These are phyloP conservation scores for Apotomis turbidana DNA, from an alignment of 2,888 invertebrate genomes.

Conservation along the genomic window DNA sequence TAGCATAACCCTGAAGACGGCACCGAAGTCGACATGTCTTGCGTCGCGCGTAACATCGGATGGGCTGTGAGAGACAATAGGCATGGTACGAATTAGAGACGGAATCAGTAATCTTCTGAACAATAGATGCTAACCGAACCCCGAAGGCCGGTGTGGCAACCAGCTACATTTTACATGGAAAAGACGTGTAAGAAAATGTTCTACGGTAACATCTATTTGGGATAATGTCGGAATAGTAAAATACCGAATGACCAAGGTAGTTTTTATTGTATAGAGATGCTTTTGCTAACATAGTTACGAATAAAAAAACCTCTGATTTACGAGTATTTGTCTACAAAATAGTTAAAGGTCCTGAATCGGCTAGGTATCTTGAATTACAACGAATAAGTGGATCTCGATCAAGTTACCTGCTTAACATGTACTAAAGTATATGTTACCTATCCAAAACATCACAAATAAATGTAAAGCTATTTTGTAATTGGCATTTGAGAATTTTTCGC, in stretches of 20 bases:
- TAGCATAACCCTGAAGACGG: constrained; percentile 42
- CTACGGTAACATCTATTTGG: background rate
- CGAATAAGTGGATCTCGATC: no score
- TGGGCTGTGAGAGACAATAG: constrained; percentile 70
- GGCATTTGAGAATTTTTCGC: background rate
- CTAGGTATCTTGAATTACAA: no score
- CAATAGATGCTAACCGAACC: constrained; percentile 77
- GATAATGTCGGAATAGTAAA: no score
- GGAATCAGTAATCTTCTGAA: constrained; percentile 75
- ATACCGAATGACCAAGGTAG: no score
- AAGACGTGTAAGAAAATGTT: constrained; percentile 18
- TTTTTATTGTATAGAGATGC: no score
- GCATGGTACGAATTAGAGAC: constrained; percentile 72
- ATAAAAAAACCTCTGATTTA: no score
- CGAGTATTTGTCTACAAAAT: no score
- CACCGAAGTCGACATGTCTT: constrained; percentile 38
- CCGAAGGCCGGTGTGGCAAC: constrained; percentile 73
- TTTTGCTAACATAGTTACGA: no score
- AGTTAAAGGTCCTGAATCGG: no score
- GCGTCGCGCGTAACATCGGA: constrained; percentile 71
- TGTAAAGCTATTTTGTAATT: background rate
- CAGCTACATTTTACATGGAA: constrained; percentile 47
- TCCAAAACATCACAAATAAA: background rate
- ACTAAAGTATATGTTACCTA: no score
- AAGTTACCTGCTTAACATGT: no score